A percentile compares a stretch with the other conserved stretches of the same genome.
These are phyloP conservation scores for Tursiops truncatus DNA, from an alignment of 2,113 vertebrate genomes.

Conservation along the genomic window DNA sequence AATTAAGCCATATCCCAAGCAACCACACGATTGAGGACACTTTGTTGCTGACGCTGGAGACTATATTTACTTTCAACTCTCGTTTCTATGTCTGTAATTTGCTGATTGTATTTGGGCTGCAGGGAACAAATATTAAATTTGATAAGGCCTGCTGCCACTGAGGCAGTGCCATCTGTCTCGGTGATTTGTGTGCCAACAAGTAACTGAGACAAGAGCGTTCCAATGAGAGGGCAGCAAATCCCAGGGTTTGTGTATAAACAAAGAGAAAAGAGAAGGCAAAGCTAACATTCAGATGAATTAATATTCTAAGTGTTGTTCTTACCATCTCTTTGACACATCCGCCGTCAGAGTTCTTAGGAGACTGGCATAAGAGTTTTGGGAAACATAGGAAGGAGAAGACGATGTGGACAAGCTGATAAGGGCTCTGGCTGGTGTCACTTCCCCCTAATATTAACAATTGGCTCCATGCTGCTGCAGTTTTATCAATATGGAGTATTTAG, in stretches of 20 bases:
- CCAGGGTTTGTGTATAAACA: background rate
- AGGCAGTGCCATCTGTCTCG: slow-evolving; percentile 68
- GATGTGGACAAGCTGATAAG: background rate
- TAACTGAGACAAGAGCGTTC: slow-evolving; percentile 41
- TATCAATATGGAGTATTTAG: background rate
- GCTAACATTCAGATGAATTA: background rate
- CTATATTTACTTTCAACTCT: slow-evolving; percentile 52
- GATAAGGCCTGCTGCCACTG: slow-evolving; percentile 71
- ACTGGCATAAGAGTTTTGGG: background rate
- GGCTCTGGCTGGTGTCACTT: background rate
- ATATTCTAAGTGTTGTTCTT: background rate
- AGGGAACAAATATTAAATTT: slow-evolving; percentile 68
- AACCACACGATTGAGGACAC: background rate
- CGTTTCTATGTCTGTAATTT: slow-evolving; percentile 57
- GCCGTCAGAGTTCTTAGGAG: background rate
- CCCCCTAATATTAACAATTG: background rate
- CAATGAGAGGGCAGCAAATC: slow-evolving; percentile 15
- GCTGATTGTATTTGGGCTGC: slow-evolving; percentile 43
- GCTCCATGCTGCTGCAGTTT: background rate
- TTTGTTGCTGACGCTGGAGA: background rate
- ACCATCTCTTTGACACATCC: background rate
- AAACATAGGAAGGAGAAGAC: background rate
- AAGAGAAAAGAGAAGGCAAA: background rate
- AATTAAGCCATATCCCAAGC: background rate
- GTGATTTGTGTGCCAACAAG: slow-evolving; percentile 62